Evolutionary conservation across 2,113 vertebrate species (phyloP), one percentile per base, ranked within the genome.

Genomic region (Archilochus colubris): DNA sequence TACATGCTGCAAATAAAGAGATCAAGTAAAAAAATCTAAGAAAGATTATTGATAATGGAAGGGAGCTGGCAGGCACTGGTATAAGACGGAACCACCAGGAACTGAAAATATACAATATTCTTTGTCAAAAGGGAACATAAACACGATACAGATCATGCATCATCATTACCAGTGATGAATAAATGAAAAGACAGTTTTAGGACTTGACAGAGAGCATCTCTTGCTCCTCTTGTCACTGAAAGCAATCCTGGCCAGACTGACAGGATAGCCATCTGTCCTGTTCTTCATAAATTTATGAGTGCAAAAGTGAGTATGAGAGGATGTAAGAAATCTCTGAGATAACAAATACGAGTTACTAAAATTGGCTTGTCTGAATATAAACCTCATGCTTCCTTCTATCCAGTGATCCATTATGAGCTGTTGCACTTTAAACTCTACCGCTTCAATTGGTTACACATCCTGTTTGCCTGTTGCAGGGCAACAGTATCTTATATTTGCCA

Each of bases 71-170:
- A 90, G 31, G 31, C 24, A 31, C 31, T 14, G 17, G 6, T 9
- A 12, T 25, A 23, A 61, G 24, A 75, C 3, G 1, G 2, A 46
- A 68, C 8, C 27, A 51, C 2, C 2, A 2, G 4, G 44, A 85
- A 44, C 48, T 4, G 1, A 12, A 85, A 88, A 68, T 9, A 63
- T 0, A 1, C 0, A 0, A 0, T 22, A 48, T 44, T 82, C 31
- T 59, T 76, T 50, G 14, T 69, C 62, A 54, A 76, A 85, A 73
- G 5, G 5, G 12, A 88, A 88, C 9, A 46, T 12, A 43, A 79
- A 55, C 1, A 2, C 76, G 86, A n/a, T 19, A 86, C 82, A 82
- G 43, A 91, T 44, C 69, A 73, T 0, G 0, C 15, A 76, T 55
- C 11, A 68, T 51, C 36, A 55, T 54, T 36, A 70, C 14, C 36